phyloP scores from a whole-genome alignment of 2,113 vertebrate species.

The Aptenodytes forsteri region DNA sequence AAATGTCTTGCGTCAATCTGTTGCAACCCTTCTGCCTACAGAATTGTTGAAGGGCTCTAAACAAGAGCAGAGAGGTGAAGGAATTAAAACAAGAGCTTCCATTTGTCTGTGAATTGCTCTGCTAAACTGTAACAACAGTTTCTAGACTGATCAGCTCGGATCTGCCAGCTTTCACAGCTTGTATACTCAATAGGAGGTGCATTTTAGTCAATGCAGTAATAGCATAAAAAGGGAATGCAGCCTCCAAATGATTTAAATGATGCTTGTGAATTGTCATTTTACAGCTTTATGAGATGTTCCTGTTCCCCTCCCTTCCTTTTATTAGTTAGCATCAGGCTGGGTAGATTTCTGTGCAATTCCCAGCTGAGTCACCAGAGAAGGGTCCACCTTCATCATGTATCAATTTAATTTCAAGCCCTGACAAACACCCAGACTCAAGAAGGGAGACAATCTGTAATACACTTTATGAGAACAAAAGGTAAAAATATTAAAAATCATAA shows the following conservation, averaged over 20 bases:
- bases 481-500: constrained; percentile 35
- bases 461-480: constrained; percentile 29
- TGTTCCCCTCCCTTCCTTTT: constrained; percentile 20
- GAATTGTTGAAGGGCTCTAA: neutral
- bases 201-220: constrained; percentile 17
- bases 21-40: neutral
- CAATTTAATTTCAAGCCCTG: constrained; percentile 66
- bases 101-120: constrained; percentile 1
- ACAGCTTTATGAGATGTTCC: constrained; percentile 33
- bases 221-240: constrained; percentile 13
- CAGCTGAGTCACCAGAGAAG: constrained; percentile 28
- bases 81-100: neutral
- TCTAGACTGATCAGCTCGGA: neutral
- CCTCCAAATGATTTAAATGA: constrained; percentile 17
- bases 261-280: constrained; percentile 52
- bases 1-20: neutral
- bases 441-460: constrained; percentile 7
- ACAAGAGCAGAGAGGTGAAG: neutral
- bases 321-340: constrained; percentile 57
- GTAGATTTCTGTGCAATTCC: constrained; percentile 38
- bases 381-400: neutral
- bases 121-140: constrained; percentile 23
- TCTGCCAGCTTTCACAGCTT: constrained; percentile 18
- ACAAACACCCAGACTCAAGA: constrained; percentile 13
- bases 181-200: neutral